Percentiles rank a stretch among this genome's conserved stretches.
Evolutionary conservation across 1,140 invertebrate genomes (phyloP).

Genomic region (Globodera rostochiensis): DNA sequence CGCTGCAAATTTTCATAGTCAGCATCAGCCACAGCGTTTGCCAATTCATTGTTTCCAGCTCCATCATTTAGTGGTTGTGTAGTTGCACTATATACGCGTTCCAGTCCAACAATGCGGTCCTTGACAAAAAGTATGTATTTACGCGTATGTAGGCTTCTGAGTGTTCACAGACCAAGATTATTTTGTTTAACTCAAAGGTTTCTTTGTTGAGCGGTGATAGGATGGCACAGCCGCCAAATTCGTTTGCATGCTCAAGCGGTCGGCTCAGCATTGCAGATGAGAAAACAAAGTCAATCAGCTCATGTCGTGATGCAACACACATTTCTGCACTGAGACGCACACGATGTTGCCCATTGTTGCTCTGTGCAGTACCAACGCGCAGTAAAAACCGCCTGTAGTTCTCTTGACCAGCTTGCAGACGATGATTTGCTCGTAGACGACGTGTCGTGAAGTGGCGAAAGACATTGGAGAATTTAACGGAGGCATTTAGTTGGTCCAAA

Average conservation of each 20-base stretch:
- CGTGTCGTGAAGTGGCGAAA: background rate
- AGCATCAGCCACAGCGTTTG: background rate
- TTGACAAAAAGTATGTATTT: too few species aligned
- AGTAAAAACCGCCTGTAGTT: background rate
- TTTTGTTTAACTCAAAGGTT: background rate
- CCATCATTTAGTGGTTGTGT: background rate
- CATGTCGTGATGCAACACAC: background rate
- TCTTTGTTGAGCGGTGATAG: constrained; percentile 5
- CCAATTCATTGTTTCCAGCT: background rate
- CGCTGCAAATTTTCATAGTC: background rate
- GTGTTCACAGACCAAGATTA: background rate
- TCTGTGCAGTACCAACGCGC: background rate
- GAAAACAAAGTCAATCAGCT: background rate
- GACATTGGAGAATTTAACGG: background rate
- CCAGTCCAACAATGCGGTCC: background rate
- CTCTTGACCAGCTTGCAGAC: background rate
- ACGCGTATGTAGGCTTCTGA: background rate
- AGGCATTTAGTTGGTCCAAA: constrained; percentile 5
- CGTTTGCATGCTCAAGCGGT: background rate
- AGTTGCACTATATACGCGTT: background rate
- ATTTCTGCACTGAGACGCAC: background rate
- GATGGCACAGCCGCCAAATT: background rate
- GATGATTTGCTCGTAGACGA: background rate
- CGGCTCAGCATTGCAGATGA: background rate
- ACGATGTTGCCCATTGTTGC: background rate